Evolutionary conservation across 2,113 vertebrate genomes (phyloP).

Genomic region (Zootoca vivipara): DNA sequence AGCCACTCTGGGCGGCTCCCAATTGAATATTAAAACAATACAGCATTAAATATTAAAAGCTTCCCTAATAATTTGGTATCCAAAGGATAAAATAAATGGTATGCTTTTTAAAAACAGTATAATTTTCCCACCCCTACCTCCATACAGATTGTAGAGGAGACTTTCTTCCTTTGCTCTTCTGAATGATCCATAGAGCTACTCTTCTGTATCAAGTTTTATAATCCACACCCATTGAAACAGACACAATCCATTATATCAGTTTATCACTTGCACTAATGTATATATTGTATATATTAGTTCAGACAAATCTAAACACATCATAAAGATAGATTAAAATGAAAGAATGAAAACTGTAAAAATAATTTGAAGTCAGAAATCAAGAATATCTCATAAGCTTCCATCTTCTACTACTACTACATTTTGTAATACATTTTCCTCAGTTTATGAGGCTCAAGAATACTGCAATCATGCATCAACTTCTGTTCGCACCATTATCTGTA

Average conservation of each 20-base stretch:
- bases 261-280: conserved; percentile 17
- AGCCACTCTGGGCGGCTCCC: too few species aligned
- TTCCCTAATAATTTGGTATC: too few species aligned
- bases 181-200: accelerated
- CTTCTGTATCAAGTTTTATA: accelerated
- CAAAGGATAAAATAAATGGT: too few species aligned
- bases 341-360: conserved; percentile 64
- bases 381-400: conserved; percentile 57
- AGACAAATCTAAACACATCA: conserved; percentile 53
- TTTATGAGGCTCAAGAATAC: conserved; percentile 70
- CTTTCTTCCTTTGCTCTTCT: neutral
- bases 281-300: neutral
- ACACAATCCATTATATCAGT: neutral
- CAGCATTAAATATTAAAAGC: too few species aligned
- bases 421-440: conserved; percentile 61
- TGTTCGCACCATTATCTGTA: conserved; percentile 63
- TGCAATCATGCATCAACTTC: conserved; percentile 60
- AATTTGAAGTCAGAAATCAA: conserved; percentile 63
- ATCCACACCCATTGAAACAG: conserved; percentile 3
- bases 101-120: neutral
- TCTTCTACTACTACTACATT: conserved; percentile 61
- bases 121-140: neutral
- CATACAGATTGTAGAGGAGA: neutral
- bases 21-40: too few species aligned
- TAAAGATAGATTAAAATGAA: conserved; percentile 63